phyloP scores from a whole-genome alignment of 2,113 vertebrate genomes.

The human region GRCh38 chr4:130486001-130486500 shows the following conservation, averaged over 20 bases:
- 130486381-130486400: neutral
- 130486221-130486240: neutral
- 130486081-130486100: neutral
- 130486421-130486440: neutral
- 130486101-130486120: neutral
- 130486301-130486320: neutral
- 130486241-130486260: neutral
- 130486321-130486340: neutral
- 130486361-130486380: neutral
- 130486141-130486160: neutral
- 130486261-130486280: neutral
- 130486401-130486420: neutral
- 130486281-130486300: neutral
- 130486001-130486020: neutral
- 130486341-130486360: neutral
- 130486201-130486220: neutral
- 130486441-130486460: neutral
- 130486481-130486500: neutral
- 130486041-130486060: neutral
- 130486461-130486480: neutral
- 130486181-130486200: neutral
- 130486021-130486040: neutral
- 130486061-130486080: neutral
- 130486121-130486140: neutral
- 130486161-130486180: neutral